Percentiles rank a stretch among this genome's conserved stretches.
Conservation (phyloP, 1,140 invertebrate species). For the Drosophila athabasca region DNA sequence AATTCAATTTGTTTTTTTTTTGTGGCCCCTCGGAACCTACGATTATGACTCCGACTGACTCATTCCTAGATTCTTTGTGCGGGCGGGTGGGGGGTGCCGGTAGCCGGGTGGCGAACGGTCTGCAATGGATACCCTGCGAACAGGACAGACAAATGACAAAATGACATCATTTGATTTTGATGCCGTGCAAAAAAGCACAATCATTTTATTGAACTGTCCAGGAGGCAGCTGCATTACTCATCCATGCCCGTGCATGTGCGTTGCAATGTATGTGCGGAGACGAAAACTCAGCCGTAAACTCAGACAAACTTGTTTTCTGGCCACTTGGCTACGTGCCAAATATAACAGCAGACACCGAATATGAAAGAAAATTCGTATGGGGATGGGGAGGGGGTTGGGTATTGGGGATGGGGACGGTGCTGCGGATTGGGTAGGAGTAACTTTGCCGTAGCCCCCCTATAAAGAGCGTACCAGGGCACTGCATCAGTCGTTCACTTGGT, state of each 20-base stretch:
- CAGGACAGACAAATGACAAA: slow-evolving; percentile 43
- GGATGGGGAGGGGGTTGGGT: background rate
- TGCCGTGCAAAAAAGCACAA: slow-evolving; percentile 13
- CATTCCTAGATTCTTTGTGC: slow-evolving; percentile 16
- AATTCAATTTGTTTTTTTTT: slow-evolving; percentile 28
- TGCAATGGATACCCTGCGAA: slow-evolving; percentile 12
- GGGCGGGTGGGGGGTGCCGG: background rate
- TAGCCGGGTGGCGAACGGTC: too few relatives aligned
- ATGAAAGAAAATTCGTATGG: slow-evolving; percentile 9
- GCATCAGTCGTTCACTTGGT: too few relatives aligned
- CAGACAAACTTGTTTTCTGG: slow-evolving; percentile 28
- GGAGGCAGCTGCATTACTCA: slow-evolving; percentile 49
- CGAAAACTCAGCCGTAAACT: slow-evolving; percentile 18
- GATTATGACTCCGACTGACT: slow-evolving; percentile 38
- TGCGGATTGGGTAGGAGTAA: background rate
- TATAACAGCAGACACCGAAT: slow-evolving; percentile 30
- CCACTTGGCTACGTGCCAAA: slow-evolving; percentile 47
- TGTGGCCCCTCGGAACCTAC: slow-evolving; percentile 18
- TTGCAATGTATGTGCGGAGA: slow-evolving; percentile 2
- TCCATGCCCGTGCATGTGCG: slow-evolving; percentile 1
- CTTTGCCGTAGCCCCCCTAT: too few relatives aligned
- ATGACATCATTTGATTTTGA: slow-evolving; percentile 45
- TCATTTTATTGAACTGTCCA: slow-evolving; percentile 15
- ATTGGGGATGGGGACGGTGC: background rate
- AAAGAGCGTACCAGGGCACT: too few relatives aligned